Evolutionary conservation across 2,113 vertebrate genomes (phyloP).

Genomic region (Aix galericulata): DNA sequence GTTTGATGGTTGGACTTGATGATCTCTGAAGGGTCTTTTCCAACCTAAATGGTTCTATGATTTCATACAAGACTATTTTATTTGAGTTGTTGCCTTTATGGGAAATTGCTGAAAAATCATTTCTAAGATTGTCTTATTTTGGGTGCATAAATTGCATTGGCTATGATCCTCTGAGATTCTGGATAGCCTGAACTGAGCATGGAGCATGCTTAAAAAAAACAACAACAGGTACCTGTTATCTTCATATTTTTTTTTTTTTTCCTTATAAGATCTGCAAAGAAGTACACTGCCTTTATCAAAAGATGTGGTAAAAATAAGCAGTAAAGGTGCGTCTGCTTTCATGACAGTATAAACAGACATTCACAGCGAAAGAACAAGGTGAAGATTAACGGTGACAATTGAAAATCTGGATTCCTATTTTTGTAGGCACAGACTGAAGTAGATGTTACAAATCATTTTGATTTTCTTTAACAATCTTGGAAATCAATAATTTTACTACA

Average conservation of each 20-base stretch:
- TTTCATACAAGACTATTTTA: not conserved
- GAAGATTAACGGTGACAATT: not conserved
- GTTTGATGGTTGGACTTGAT: no score
- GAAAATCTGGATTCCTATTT: not conserved
- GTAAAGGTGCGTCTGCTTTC: not conserved
- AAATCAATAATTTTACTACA: not conserved
- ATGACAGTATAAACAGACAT: not conserved
- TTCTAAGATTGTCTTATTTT: not conserved
- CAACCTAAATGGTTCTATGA: not conserved
- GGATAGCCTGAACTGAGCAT: not conserved
- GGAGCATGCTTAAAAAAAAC: not conserved
- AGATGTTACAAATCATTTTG: not conserved
- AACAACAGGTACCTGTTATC: not conserved
- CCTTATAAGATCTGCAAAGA: not conserved
- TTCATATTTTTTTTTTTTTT: not conserved
- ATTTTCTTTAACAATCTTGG: not conserved
- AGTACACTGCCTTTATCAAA: not conserved
- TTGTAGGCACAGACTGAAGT: not conserved
- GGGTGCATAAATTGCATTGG: not conserved
- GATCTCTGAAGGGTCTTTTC: no score
- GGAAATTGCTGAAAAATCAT: not conserved
- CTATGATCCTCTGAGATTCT: not conserved
- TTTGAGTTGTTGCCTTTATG: not conserved
- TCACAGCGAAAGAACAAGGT: not conserved
- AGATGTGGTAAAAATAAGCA: not conserved